These are phyloP conservation scores for Equus przewalskii DNA, from an alignment of 2,113 vertebrate genomes.

Conservation along the genomic window DNA sequence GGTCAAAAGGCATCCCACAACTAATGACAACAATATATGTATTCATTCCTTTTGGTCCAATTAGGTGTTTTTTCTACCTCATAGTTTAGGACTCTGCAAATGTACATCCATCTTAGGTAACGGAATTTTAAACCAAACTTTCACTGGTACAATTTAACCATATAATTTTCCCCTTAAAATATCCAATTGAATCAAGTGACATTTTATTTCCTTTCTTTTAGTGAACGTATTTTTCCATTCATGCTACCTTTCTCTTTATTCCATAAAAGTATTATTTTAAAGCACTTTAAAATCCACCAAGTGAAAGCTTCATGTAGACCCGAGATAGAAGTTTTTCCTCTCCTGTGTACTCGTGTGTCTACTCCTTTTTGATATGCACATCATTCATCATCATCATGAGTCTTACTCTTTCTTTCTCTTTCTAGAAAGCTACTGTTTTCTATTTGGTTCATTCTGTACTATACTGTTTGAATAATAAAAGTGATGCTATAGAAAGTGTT, in stretches of 20 bases:
- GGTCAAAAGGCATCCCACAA: constrained; percentile 4
- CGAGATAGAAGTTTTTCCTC: background rate
- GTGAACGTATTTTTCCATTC: constrained; percentile 19
- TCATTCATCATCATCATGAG: background rate
- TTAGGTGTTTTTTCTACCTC: background rate
- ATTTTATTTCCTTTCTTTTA: background rate
- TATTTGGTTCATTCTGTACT: background rate
- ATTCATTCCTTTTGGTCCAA: background rate
- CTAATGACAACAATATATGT: background rate
- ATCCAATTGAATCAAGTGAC: background rate
- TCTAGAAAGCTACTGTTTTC: constrained; percentile 10
- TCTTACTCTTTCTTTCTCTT: background rate
- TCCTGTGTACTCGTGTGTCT: too few species aligned
- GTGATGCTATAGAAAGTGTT: background rate
- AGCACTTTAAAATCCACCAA: background rate
- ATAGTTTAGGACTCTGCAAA: background rate
- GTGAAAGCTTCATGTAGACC: background rate
- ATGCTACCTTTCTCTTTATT: background rate
- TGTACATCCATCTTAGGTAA: background rate
- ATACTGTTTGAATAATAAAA: background rate
- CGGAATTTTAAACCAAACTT: background rate
- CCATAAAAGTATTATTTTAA: background rate
- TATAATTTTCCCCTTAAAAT: background rate
- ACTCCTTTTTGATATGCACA: background rate
- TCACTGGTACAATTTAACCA: background rate